Evolutionary conservation across 37 sponge, comb jelly and placozoan genomes (phyloP).

Genomic region (Aphrocallistes beatrix): DNA sequence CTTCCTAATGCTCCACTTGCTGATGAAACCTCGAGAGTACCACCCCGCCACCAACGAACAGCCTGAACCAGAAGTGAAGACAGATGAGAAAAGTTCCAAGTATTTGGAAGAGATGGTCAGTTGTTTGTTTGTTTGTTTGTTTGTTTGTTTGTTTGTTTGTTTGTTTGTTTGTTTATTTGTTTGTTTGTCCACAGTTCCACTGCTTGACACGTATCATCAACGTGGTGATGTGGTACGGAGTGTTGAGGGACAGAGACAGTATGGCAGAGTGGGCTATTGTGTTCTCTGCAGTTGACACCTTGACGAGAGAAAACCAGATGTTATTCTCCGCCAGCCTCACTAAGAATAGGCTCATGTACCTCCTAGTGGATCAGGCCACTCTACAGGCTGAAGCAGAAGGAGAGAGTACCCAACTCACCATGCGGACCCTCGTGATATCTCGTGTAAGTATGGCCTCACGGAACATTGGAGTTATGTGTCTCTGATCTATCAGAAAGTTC

Average conservation of each 20-base stretch:
- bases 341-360: not conserved
- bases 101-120: not conserved
- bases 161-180: not conserved
- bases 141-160: not conserved
- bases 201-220: slow-evolving; percentile 5
- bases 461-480: no score
- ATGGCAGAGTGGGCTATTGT: slow-evolving; percentile 5
- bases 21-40: slow-evolving; percentile 20
- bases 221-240: slow-evolving; percentile 8
- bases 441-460: not conserved
- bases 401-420: not conserved
- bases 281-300: not conserved
- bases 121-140: not conserved
- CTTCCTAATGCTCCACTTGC: slow-evolving; percentile 45
- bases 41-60: no score
- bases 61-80: no score
- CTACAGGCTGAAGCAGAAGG: not conserved
- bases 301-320: not conserved
- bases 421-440: not conserved
- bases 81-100: not conserved
- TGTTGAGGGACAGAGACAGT: not conserved
- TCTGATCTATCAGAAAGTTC: no score
- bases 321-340: not conserved
- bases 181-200: not conserved
- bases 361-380: not conserved